Evolutionary conservation across 2,113 vertebrate species (phyloP).

Genomic region (Gnathonemus echidnorhynchus): DNA sequence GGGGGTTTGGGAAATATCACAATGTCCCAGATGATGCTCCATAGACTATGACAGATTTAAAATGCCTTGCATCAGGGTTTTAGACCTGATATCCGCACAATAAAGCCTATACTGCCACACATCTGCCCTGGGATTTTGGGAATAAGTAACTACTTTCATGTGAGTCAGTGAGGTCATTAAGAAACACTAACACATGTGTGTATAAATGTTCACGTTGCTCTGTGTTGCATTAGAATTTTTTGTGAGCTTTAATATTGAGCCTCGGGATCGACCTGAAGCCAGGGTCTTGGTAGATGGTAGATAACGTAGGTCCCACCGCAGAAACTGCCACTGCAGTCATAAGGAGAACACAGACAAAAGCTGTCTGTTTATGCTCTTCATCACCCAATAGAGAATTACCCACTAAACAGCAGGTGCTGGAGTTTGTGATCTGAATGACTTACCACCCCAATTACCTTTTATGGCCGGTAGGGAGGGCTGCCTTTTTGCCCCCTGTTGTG

Average conservation of each 20-base stretch:
- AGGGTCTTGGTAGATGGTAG: background rate
- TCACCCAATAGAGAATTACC: conserved; percentile 1
- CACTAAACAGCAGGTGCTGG: background rate
- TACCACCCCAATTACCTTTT: background rate
- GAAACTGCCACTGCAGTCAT: background rate
- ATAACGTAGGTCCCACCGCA: background rate
- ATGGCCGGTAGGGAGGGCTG: background rate
- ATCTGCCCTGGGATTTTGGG: background rate
- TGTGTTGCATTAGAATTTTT: background rate
- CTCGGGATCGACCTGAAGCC: background rate
- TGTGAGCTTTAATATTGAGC: background rate
- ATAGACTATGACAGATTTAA: background rate
- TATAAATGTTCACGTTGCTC: background rate
- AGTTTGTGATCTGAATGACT: background rate
- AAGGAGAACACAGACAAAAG: background rate
- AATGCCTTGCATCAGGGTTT: background rate
- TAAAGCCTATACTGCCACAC: background rate
- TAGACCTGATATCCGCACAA: background rate
- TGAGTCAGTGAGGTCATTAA: background rate
- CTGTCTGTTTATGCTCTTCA: background rate
- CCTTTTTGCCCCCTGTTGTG: background rate
- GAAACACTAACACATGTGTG: background rate
- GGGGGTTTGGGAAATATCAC: background rate
- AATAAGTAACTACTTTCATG: background rate
- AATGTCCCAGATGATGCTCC: background rate